Base-by-base conservation (phyloP, 2,797 vertebrate species). In the Poeciliopsis paucimaculata region DNA sequence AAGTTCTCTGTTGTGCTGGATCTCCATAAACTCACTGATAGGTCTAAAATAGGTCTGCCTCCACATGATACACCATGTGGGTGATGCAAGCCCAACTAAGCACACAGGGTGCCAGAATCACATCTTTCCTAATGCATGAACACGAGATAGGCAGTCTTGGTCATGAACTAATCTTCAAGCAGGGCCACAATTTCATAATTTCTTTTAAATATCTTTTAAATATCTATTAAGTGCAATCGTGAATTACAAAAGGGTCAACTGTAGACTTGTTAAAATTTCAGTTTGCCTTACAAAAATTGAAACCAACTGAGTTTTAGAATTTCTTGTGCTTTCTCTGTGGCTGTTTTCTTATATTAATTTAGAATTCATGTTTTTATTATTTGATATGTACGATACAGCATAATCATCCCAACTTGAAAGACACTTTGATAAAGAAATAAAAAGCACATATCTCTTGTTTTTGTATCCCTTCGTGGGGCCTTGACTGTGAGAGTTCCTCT, bases 11-110 rank as follows among this genome's bases (percentile, higher is more conserved):
- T 6, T 23, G 41, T 39, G 10, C 8, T 74, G 47, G 34, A 39
- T 55, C 36, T 34, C 49, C 31, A 74, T 26, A 0, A 26, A 39
- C 72, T 34, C 47, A 53, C 72, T 39, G 31, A 51, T 10, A 26
- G 46, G 10, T 73, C 34, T 53, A 41, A 74, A 74, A 55, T 53
- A 73, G 31, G 20, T 51, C 47, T 73, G 72, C 23, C 31, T 73
- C 47, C 49, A 53, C 49, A 72, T 26, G 23, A 53, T 34, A 51
- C 20, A 36, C 28, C 72, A 51, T 73, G 47, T 51, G 72, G 46
- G 46, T 51, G 72, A 36, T 51, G 46, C 20, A 53, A 53, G 31
- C 47, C 5, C 16, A 36, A 51, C 47, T 39, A 72, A 72, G 43
- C 68, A 46, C 41, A 31, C 26, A 28, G n/a, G 43, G 68, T 72